phyloP scores from a whole-genome alignment of 2,888 invertebrate species.

The Hemistola chrysoprasaria region DNA sequence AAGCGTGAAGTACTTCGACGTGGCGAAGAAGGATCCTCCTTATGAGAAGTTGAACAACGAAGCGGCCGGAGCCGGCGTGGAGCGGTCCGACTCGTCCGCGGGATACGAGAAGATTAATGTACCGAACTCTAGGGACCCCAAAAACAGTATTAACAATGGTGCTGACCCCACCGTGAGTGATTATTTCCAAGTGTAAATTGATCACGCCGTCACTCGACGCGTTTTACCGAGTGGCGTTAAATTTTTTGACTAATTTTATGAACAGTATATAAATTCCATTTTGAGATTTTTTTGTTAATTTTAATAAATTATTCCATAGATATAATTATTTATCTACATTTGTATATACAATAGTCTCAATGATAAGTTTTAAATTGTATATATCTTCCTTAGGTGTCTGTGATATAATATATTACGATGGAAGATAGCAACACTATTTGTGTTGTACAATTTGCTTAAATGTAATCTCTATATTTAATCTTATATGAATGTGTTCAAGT shows the following conservation, averaged over 20 bases:
- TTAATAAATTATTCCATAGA: conserved; percentile 59
- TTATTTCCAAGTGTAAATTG: conserved; percentile 72
- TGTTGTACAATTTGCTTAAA: conserved; percentile 37
- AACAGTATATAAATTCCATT: conserved; percentile 48
- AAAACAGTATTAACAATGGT: conserved; percentile 71
- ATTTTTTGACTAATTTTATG: conserved; percentile 35
- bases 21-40: conserved; percentile 83
- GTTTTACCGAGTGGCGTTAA: too few relatives aligned
- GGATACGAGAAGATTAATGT: conserved; percentile 72
- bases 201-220: conserved; percentile 14
- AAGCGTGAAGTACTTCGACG: conserved; percentile 88
- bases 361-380: conserved; percentile 54
- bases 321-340: conserved; percentile 46
- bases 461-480: conserved; percentile 58
- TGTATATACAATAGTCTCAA: conserved; percentile 60
- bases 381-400: conserved; percentile 78
- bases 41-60: conserved; percentile 84
- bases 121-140: conserved; percentile 52
- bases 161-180: conserved; percentile 65
- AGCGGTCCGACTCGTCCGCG: conserved; percentile 67
- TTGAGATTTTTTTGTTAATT: conserved; percentile 58
- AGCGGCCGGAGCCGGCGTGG: conserved; percentile 40
- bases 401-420: conserved; percentile 74
- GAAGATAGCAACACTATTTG: conserved; percentile 30
- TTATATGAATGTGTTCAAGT: conserved; percentile 56